Conservation (phyloP, 2,888 invertebrate species). For the Parnassius apollo region DNA sequence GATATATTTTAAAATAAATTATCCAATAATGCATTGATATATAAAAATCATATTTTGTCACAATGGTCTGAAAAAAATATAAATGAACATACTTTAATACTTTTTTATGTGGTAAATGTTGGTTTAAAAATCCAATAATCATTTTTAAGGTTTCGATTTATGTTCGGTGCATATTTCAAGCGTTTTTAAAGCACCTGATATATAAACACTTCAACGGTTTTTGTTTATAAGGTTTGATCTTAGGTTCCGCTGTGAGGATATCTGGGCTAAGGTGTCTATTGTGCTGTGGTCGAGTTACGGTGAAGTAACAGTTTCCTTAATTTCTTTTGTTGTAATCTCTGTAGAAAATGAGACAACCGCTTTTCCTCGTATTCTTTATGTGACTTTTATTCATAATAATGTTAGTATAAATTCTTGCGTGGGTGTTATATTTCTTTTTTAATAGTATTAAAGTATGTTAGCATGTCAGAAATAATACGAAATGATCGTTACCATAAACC, state of each 20-base stretch:
- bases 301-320: slow-evolving; percentile 61
- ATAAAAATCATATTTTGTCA: too few species aligned
- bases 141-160: too few species aligned
- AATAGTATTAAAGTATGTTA: slow-evolving; percentile 14
- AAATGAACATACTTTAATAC: too few species aligned
- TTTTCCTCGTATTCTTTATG: slow-evolving; percentile 15
- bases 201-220: slow-evolving; percentile 3
- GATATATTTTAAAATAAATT: too few species aligned
- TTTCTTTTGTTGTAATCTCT: slow-evolving; percentile 38
- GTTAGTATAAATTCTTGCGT: slow-evolving; percentile 3
- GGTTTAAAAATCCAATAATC: too few species aligned
- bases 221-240: slow-evolving; percentile 29
- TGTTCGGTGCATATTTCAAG: too few species aligned
- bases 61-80: too few species aligned
- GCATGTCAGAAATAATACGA: slow-evolving; percentile 36
- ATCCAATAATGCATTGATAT: too few species aligned
- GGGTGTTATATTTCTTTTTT: slow-evolving; percentile 12
- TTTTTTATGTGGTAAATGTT: too few species aligned
- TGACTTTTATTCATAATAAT: slow-evolving; percentile 11
- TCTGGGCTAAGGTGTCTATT: slow-evolving; percentile 51
- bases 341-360: slow-evolving; percentile 10
- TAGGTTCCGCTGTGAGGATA: slow-evolving; percentile 59
- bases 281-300: slow-evolving; percentile 47
- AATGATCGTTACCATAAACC: slow-evolving; percentile 48
- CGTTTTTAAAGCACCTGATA: too few species aligned